These are phyloP conservation scores for Dicrostonyx torquatus DNA, from an alignment of 2,797 vertebrate genomes.

Conservation along the genomic window DNA sequence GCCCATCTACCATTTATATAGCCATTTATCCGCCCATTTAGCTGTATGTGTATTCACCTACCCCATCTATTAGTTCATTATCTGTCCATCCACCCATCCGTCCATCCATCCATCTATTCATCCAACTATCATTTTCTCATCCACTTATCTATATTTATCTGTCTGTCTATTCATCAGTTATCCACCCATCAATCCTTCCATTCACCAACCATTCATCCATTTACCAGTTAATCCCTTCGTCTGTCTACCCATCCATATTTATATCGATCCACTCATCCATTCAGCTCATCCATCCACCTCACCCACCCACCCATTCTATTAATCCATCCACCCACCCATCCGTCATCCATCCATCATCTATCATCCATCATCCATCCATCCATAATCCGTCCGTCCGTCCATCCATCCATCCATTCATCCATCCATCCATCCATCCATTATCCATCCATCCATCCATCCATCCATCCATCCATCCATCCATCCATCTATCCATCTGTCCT, in stretches of 20 bases:
- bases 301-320: not conserved
- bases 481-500: not conserved
- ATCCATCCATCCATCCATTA: not conserved
- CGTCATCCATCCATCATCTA: not conserved
- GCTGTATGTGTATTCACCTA: not conserved
- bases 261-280: fast-evolving
- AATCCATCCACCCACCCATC: not conserved
- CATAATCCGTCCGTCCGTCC: fast-evolving
- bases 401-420: too few relatives aligned
- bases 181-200: not conserved
- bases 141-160: not conserved
- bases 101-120: not conserved
- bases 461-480: too few relatives aligned
- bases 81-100: not conserved
- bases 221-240: fast-evolving
- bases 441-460: fast-evolving
- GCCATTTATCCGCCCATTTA: not conserved
- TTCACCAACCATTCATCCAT: not conserved
- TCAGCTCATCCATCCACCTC: fast-evolving
- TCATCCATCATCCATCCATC: not conserved
- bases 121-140: not conserved
- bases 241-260: fast-evolving
- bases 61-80: not conserved
- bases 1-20: not conserved
- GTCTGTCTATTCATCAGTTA: not conserved